These are phyloP conservation scores for Muscidifurax raptorellus DNA, from an alignment of 1,140 invertebrate genomes.

Conservation along the genomic window DNA sequence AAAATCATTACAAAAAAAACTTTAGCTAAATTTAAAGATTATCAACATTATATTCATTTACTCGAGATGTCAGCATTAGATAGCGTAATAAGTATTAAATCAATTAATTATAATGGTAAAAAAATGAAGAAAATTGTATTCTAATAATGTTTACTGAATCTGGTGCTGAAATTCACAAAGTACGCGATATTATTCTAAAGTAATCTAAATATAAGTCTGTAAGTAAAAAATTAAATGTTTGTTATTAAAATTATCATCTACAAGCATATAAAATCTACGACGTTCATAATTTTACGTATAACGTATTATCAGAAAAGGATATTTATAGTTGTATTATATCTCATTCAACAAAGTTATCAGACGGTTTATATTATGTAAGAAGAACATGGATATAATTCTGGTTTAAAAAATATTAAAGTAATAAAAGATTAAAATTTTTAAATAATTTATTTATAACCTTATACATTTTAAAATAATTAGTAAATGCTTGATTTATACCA, in stretches of 20 bases:
- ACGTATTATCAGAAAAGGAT: neutral
- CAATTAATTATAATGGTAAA: neutral
- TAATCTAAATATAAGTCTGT: neutral
- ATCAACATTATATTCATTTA: neutral
- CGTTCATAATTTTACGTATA: neutral
- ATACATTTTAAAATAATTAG: neutral
- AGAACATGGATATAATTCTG: neutral
- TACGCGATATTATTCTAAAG: neutral
- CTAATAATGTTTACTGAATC: neutral
- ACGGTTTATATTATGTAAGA: neutral
- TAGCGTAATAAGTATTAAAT: neutral
- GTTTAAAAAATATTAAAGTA: no score
- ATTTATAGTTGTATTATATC: neutral
- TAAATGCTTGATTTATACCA: neutral
- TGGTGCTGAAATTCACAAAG: neutral
- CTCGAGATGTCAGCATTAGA: no score
- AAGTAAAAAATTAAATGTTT: neutral
- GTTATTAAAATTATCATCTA: neutral
- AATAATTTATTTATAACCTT: neutral
- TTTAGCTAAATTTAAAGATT: neutral
- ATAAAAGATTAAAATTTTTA: neutral
- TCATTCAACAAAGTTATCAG: neutral
- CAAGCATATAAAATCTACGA: neutral
- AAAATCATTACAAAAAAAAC: neutral
- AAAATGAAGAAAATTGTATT: neutral